Conservation (phyloP, 2,797 vertebrate genomes). For the Coreius guichenoti region DNA sequence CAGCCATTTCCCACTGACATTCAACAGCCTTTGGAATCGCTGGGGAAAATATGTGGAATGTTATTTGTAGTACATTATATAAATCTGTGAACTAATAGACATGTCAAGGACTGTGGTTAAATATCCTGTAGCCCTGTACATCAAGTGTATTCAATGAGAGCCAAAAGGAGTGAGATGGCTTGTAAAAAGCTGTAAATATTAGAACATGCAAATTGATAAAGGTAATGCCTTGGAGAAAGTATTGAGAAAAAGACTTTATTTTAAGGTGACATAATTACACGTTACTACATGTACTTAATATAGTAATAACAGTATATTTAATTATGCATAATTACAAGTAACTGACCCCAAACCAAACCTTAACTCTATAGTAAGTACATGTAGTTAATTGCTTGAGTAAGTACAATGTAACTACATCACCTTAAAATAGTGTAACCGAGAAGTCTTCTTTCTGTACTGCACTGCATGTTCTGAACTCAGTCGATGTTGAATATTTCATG, state of each 20-base stretch:
- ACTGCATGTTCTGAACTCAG: background rate
- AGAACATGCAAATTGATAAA: constrained; percentile 32
- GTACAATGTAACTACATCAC: no score
- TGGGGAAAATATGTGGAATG: constrained; percentile 18
- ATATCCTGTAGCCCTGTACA: constrained; percentile 43
- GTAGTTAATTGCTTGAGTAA: no score
- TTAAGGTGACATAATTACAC: no score
- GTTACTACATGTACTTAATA: no score
- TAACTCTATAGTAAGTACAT: no score
- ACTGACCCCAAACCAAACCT: no score
- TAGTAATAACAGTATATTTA: no score
- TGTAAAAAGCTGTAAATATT: constrained; percentile 29
- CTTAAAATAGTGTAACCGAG: no score
- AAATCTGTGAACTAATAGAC: constrained; percentile 23
- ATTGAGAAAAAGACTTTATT: background rate
- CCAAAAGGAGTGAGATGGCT: constrained; percentile 26
- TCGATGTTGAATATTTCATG: background rate
- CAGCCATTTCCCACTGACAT: constrained; percentile 11
- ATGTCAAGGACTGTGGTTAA: constrained; percentile 58
- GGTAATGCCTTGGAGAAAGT: constrained; percentile 51
- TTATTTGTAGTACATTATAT: constrained; percentile 23
- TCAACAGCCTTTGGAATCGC: background rate
- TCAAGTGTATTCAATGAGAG: constrained; percentile 37
- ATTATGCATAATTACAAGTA: no score
- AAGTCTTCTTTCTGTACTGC: background rate